These are phyloP conservation scores for Anthonomus grandis DNA, from an alignment of 1,140 invertebrate species.

Conservation along the genomic window DNA sequence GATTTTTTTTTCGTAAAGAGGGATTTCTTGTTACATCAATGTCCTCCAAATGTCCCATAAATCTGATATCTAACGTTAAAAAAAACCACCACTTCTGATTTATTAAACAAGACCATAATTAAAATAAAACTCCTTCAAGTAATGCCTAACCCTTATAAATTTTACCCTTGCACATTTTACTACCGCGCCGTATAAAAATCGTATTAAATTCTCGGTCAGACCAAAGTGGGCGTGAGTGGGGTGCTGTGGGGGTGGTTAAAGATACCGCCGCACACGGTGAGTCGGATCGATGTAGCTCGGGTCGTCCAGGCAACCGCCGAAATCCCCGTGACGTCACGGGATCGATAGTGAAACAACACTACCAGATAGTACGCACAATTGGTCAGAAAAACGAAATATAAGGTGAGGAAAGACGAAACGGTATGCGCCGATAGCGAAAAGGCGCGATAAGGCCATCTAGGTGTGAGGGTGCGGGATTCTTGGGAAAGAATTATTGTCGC, in stretches of 20 bases:
- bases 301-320: slow-evolving; percentile 21
- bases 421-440: slow-evolving; percentile 7
- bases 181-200: slow-evolving; percentile 17
- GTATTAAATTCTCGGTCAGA: slow-evolving; percentile 6
- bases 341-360: slow-evolving; percentile 20
- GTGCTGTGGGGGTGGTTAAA: background rate
- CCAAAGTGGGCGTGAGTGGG: background rate
- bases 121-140: no score
- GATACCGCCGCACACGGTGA: background rate
- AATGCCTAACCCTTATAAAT: no score
- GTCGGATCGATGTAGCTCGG: slow-evolving; percentile 19
- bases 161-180: no score
- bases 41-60: no score
- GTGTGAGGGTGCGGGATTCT: no score
- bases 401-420: background rate
- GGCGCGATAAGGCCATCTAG: no score
- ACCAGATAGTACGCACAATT: slow-evolving; percentile 24
- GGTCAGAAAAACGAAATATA: slow-evolving; percentile 19
- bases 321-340: slow-evolving; percentile 21
- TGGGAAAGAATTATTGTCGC: no score
- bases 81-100: no score
- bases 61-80: no score
- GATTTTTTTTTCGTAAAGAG: no score
- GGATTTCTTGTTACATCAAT: no score
- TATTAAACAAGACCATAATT: no score